A percentile compares a stretch with the other conserved stretches of the same genome.
Conservation (phyloP, 2,888 invertebrate species). For the Epistrophella euchroma region DNA sequence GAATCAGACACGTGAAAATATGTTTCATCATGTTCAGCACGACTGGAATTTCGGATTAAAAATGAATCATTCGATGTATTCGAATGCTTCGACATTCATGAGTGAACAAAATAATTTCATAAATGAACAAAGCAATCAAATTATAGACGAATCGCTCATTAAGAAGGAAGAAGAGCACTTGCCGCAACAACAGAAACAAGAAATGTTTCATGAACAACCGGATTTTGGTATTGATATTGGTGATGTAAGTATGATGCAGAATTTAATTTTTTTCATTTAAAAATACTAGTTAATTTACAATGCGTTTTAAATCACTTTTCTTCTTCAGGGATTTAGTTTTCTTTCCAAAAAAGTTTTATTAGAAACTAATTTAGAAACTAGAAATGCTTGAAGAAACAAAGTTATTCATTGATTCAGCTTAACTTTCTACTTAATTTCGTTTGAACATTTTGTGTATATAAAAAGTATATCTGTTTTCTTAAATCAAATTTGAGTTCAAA, state of each 20-base stretch:
- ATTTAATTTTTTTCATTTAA: neutral
- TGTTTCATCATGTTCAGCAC: conserved; percentile 83
- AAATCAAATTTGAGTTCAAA: too few relatives aligned
- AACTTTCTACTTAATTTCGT: too few relatives aligned
- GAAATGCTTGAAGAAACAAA: too few relatives aligned
- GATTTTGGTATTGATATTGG: conserved; percentile 68
- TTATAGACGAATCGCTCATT: conserved; percentile 55
- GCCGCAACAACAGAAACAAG: conserved; percentile 55
- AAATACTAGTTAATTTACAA: too few relatives aligned
- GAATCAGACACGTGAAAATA: conserved; percentile 77
- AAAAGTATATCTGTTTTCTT: too few relatives aligned
- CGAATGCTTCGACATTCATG: conserved; percentile 54
- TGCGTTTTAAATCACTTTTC: too few relatives aligned
- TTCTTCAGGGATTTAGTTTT: too few relatives aligned
- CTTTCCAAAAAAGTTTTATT: too few relatives aligned
- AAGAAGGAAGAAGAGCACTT: conserved; percentile 57
- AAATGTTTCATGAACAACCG: conserved; percentile 61
- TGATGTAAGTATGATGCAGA: conserved; percentile 47
- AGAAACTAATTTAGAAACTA: too few relatives aligned
- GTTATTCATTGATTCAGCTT: too few relatives aligned
- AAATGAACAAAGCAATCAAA: conserved; percentile 53
- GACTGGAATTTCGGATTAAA: conserved; percentile 83
- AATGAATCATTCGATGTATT: conserved; percentile 54
- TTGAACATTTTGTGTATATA: too few relatives aligned
- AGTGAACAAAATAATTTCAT: conserved; percentile 57